Percentiles rank a stretch among this genome's conserved stretches.
Conservation (phyloP, 2,888 invertebrate species). For the Diachrysia chrysitis region DNA sequence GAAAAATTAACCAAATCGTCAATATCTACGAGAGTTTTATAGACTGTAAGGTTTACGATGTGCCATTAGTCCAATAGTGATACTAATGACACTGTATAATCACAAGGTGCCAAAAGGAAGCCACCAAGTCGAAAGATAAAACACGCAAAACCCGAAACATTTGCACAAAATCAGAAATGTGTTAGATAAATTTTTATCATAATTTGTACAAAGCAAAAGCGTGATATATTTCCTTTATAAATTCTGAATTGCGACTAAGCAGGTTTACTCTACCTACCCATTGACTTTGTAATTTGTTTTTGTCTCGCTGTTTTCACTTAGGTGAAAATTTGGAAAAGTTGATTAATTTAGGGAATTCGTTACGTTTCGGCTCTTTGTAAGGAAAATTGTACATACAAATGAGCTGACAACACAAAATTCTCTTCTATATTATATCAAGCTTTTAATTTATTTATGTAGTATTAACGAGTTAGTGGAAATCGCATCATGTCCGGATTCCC, state of each 20-base stretch:
- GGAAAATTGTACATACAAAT: constrained; percentile 47
- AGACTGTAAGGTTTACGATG: not conserved
- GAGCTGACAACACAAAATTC: constrained; percentile 32
- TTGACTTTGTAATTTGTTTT: constrained; percentile 36
- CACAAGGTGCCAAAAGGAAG: no score
- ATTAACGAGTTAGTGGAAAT: not conserved
- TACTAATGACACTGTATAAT: no score
- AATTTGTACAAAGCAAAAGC: not conserved
- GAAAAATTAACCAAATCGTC: not conserved
- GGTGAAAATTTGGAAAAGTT: constrained; percentile 37
- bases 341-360: constrained; percentile 50
- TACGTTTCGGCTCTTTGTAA: constrained; percentile 32
- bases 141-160: no score
- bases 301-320: constrained; percentile 44
- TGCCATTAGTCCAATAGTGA: no score
- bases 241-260: constrained; percentile 9
- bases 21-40: constrained; percentile 7
- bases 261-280: constrained; percentile 36
- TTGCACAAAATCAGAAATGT: not conserved
- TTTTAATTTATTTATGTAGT: constrained; percentile 18
- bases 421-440: not conserved
- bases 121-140: no score
- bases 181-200: not conserved
- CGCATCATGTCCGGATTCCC: not conserved
- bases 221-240: not conserved